Base-by-base conservation (phyloP, 1,140 invertebrate species). In the Drosophila littoralis region DNA sequence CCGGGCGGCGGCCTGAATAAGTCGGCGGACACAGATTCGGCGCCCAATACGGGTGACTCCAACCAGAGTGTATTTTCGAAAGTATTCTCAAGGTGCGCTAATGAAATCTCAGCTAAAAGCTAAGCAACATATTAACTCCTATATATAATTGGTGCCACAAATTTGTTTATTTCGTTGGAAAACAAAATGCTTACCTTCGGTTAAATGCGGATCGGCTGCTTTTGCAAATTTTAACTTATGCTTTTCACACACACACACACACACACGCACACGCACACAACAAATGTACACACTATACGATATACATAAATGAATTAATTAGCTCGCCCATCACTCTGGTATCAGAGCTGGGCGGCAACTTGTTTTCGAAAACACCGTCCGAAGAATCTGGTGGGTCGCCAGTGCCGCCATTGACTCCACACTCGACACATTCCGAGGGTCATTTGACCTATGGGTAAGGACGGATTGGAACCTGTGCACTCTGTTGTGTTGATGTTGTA, bases 251-350 rank as follows among this genome's bases (percentile, higher is more conserved):
- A 63, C 46, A 57, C 46, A 4, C 58, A 15, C 33, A 35, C 35
- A 57, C 46, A 40, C 54, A 60, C 28, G 58, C 33, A 38, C 22
- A 59, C 52, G 15, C 12, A 36, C 32, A 45, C 15, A 70, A 68
- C 48, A 35, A 32, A 59, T 51, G n/a, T n/a, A 70, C 36, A 51
- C 35, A 61, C 15, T 45, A 58, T 15, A 57, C 48, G 13, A 43
- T 51, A 43, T 52, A 64, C 42, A 67, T 58, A 45, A 7, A 17
- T 43, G 15, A 76, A 51, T 51, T 33, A 61, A 38, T 66, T 60
- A 97, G 96, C 93, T 97, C 97, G 83, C 96, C 97, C 90, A 97
- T 97, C 93, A 97, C 97, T 94, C 94, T 97, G 94, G 96, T 97
- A 92, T 95, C 94, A 93, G 96, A 97, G 94, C 96, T 97, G 93